Percentiles rank a stretch among this genome's conserved stretches.
Evolutionary conservation across 2,797 vertebrate genomes (phyloP).

Genomic region (Allenopithecus nigroviridis): DNA sequence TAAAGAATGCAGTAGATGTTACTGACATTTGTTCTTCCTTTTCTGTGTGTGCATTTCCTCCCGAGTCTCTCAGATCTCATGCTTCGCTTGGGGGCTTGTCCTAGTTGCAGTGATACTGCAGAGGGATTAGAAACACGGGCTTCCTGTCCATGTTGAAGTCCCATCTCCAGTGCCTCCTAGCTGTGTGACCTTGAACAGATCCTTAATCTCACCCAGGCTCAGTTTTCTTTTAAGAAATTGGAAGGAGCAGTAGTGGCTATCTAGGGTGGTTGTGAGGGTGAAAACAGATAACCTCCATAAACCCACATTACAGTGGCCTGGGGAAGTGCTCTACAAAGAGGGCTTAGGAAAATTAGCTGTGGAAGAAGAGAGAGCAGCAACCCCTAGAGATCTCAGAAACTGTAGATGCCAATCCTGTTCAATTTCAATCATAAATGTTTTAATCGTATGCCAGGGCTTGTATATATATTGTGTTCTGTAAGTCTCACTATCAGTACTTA

Average conservation of each 20-base stretch:
- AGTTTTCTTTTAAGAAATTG: not conserved
- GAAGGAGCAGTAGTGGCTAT: not conserved
- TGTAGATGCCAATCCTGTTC: not conserved
- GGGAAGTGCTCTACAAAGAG: not conserved
- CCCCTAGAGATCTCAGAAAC: not conserved
- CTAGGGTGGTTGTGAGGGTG: not conserved
- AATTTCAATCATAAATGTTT: not conserved
- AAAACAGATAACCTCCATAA: not conserved
- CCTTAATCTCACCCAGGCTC: not conserved
- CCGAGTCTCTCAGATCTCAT: not conserved
- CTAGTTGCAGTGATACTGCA: not conserved
- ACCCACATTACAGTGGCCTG: not conserved
- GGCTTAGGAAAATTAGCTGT: not conserved
- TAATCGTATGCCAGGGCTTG: not conserved
- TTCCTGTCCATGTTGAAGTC: not conserved
- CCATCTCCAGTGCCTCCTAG: not conserved
- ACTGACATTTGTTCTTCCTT: slow-evolving; percentile 37
- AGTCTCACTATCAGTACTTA: not conserved
- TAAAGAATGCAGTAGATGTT: not conserved
- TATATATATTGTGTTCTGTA: not conserved
- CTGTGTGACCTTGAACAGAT: slow-evolving; percentile 2
- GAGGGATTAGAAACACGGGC: not conserved
- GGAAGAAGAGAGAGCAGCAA: not conserved
- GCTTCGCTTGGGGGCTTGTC: not conserved
- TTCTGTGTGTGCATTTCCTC: not conserved